Base-by-base conservation (phyloP, 2,888 invertebrate genomes). In the Halocaridina rubra region DNA sequence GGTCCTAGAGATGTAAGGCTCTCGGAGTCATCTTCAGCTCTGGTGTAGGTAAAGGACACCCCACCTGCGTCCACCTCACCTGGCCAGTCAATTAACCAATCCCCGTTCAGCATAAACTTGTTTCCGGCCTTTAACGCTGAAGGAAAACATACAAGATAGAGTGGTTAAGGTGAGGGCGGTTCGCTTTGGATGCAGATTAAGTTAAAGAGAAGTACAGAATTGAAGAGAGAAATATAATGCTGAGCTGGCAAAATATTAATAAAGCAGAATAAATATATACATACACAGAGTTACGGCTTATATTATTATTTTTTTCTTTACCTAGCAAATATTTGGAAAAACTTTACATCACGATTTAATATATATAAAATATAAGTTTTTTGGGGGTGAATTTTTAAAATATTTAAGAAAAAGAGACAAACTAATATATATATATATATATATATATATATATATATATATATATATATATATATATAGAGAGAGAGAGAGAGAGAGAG, bases 1-100 rank as follows among this genome's bases (percentile, higher is more conserved):
- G 91, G 91, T 24, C 91, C 91, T 27, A 89, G 86, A 1, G 90
- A 90, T 13, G 88, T 85, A 8, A 91, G 80, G 85, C 89, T 90
- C 87, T 91, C 91, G 2, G 90, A 90, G 3, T 90, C 89, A 80
- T 90, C 90, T 8, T 88, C 81, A 0, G 89, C 82, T 30, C 90
- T 89, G 22, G 89, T 87, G 89, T 91, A 91, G 33, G 89, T 89
- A 85, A 91, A 91, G 39, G 88, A 87, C 0, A 91, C 90, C 16
- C 91, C 91, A 0, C 90, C 90, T 4, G 87, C 87, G 27, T 88
- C 87, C 67, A 88, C 82, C 19, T 88, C 86, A 2, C 85, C 87
- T 0, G 87, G 87, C 87, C 87, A 88, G 84, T 86, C 85, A 24
- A 86, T 86, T 72, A 88, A 76, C 87, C 87, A 88, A 29, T 88